These are phyloP conservation scores for Vollenhovia emeryi DNA, from an alignment of 1,140 invertebrate genomes.

Conservation along the genomic window DNA sequence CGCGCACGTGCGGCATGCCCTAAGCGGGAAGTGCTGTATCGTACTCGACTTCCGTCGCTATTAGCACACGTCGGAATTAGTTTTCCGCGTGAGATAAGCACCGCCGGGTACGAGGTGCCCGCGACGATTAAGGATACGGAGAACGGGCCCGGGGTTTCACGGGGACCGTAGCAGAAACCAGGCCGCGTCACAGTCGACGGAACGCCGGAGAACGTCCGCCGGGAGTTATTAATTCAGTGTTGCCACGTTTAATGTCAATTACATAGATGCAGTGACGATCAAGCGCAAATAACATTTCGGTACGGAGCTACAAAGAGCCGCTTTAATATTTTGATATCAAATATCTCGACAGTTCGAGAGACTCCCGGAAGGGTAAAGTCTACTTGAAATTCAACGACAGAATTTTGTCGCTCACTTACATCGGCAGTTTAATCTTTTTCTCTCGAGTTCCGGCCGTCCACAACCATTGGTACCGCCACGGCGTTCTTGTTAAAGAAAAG, in stretches of 20 bases:
- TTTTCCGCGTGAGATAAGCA: constrained; percentile 75
- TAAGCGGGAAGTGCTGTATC: constrained; percentile 74
- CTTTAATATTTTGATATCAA: not conserved
- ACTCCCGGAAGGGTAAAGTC: not conserved
- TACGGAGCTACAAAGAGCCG: not conserved
- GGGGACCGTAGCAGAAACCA: constrained; percentile 1
- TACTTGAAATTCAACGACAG: not conserved
- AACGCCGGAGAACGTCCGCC: not conserved
- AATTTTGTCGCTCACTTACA: not conserved
- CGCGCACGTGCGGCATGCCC: constrained; percentile 68
- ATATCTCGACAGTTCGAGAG: not conserved
- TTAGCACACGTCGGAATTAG: constrained; percentile 74
- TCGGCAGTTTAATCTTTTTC: not conserved
- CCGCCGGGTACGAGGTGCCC: constrained; percentile 46
- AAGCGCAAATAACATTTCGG: not conserved
- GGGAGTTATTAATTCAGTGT: not conserved
- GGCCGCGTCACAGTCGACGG: not conserved
- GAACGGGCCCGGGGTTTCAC: not conserved
- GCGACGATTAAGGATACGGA: constrained; percentile 62
- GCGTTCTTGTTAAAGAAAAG: constrained; percentile 12
- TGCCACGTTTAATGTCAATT: not conserved
- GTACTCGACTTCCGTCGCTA: constrained; percentile 74
- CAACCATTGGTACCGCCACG: not conserved
- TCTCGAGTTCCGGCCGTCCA: not conserved
- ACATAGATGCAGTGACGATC: not conserved